phyloP scores from a whole-genome alignment of 64 coral and sea anemone species.

The Stichodactyla mertensii region DNA sequence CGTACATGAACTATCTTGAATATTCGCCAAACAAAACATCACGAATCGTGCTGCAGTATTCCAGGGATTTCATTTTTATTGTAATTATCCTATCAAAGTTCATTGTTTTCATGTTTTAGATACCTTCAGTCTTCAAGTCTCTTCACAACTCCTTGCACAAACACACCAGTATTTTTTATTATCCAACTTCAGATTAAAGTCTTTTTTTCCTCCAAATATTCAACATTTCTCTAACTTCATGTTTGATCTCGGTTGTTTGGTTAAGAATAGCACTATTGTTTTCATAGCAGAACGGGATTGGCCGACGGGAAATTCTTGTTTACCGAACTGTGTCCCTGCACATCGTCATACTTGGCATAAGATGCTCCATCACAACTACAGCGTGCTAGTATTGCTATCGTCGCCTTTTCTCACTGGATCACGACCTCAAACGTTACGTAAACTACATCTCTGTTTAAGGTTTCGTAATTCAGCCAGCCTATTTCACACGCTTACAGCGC shows the following conservation, averaged over 20 bases:
- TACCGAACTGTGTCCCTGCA: neutral
- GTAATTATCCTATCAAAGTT: neutral
- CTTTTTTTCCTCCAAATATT: neutral
- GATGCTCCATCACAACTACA: neutral
- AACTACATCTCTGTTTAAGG: neutral
- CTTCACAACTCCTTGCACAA: neutral
- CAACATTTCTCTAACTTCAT: neutral
- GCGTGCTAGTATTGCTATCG: neutral
- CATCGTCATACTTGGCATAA: neutral
- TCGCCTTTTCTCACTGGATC: neutral
- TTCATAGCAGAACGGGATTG: neutral
- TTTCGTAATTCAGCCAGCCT: neutral
- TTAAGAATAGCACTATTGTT: neutral
- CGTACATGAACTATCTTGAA: no score
- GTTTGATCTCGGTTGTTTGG: neutral
- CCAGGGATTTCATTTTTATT: neutral
- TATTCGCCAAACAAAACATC: neutral
- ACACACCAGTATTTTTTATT: neutral
- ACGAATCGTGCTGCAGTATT: neutral
- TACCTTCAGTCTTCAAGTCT: neutral
- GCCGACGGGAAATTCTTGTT: neutral
- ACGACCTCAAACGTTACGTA: constrained; percentile 7
- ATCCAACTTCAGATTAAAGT: neutral
- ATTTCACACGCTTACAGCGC: neutral
- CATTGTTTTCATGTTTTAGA: neutral